Percentiles rank a stretch among this genome's conserved stretches.
These are phyloP conservation scores for Taphrorychus bicolor DNA, from an alignment of 2,888 invertebrate species.

Conservation along the genomic window DNA sequence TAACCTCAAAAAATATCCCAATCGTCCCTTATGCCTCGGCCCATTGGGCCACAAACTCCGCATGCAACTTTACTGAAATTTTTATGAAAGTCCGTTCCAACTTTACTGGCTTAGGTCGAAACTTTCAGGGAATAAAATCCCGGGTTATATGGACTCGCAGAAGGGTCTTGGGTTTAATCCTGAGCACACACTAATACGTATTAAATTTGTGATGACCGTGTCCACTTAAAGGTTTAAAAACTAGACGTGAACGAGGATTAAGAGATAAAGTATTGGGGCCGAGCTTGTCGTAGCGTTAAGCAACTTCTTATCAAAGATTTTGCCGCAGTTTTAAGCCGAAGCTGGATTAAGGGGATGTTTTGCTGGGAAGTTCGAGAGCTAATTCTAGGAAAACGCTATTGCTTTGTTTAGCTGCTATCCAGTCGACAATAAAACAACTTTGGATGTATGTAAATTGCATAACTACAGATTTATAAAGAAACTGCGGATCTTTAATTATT, in stretches of 20 bases:
- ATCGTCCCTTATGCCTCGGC: background rate
- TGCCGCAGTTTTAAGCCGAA: background rate
- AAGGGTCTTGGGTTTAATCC: conserved; percentile 3
- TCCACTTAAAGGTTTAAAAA: conserved; percentile 13
- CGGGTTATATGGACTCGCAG: background rate
- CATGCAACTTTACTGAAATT: background rate
- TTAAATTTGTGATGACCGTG: conserved; percentile 13
- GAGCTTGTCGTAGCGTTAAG: conserved; percentile 5
- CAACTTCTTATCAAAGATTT: conserved; percentile 4
- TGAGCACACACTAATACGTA: conserved; percentile 7
- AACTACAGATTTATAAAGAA: too few relatives aligned
- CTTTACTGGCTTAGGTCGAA: background rate
- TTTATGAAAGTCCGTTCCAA: background rate
- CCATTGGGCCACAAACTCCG: background rate
- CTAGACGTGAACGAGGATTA: conserved; percentile 3
- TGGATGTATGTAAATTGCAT: too few relatives aligned
- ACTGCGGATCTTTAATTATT: too few relatives aligned
- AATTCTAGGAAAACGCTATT: too few relatives aligned
- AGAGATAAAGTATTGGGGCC: background rate
- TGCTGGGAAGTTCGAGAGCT: too few relatives aligned
- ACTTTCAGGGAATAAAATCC: background rate
- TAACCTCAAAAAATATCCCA: too few relatives aligned
- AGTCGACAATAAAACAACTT: too few relatives aligned
- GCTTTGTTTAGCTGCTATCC: too few relatives aligned
- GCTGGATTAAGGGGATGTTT: background rate